These are phyloP conservation scores for Amphilophus citrinellus DNA, from an alignment of 2,113 vertebrate genomes.

Conservation along the genomic window DNA sequence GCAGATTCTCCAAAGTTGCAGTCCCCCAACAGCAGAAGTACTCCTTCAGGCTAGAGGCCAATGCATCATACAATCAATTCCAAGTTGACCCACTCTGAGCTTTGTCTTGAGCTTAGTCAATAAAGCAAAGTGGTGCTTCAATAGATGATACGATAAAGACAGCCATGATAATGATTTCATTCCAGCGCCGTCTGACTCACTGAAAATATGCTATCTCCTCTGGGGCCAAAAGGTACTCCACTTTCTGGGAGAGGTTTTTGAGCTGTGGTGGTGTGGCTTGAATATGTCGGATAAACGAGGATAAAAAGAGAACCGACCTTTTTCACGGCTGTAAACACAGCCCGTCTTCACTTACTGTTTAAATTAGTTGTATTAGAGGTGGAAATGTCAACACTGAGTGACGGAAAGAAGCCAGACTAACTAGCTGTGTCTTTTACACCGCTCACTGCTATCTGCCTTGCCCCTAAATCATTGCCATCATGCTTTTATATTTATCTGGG, in stretches of 20 bases:
- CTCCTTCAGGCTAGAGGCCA: slow-evolving; percentile 45
- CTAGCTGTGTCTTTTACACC: slow-evolving; percentile 25
- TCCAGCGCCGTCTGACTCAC: slow-evolving; percentile 38
- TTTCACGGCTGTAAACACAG: slow-evolving; percentile 69
- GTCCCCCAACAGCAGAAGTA: slow-evolving; percentile 40
- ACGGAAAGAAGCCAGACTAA: slow-evolving; percentile 38
- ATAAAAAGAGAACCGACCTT: slow-evolving; percentile 69
- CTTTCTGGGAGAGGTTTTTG: slow-evolving; percentile 37
- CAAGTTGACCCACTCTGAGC: slow-evolving; percentile 64
- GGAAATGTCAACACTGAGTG: slow-evolving; percentile 65
- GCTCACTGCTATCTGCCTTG: slow-evolving; percentile 30
- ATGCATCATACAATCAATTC: slow-evolving; percentile 73
- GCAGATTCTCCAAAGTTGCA: slow-evolving; percentile 38
- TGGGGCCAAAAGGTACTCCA: slow-evolving; percentile 30
- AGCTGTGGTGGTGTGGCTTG: slow-evolving; percentile 38
- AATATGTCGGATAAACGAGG: slow-evolving; percentile 47
- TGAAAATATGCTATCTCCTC: slow-evolving; percentile 31
- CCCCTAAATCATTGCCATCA: slow-evolving; percentile 67
- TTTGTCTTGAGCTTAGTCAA: slow-evolving; percentile 72
- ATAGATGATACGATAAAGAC: slow-evolving; percentile 66
- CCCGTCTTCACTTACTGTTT: slow-evolving; percentile 69
- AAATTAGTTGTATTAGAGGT: slow-evolving; percentile 63
- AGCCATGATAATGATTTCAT: slow-evolving; percentile 64
- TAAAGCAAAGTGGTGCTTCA: slow-evolving; percentile 72
- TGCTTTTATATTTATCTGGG: slow-evolving; percentile 72